A percentile compares a stretch with the other conserved stretches of the same genome.
These are phyloP conservation scores for Tetragonula carbonaria DNA, from an alignment of 2,888 invertebrate genomes.

Conservation along the genomic window DNA sequence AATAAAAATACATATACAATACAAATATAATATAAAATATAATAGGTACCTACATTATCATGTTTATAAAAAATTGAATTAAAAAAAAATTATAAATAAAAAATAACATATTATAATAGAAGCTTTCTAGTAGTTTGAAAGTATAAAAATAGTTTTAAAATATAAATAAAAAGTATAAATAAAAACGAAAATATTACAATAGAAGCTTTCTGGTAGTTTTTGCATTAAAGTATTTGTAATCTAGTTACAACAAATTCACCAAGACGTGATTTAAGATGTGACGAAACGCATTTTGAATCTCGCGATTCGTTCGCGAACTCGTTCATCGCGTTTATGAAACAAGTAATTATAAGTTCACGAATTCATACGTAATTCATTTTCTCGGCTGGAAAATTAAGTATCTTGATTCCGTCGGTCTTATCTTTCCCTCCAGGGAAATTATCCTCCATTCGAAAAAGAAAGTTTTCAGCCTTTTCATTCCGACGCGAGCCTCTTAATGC, in stretches of 20 bases:
- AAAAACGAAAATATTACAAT: no score
- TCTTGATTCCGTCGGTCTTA: conserved; percentile 5
- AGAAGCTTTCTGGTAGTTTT: no score
- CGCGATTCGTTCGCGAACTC: background rate
- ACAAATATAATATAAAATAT: no score
- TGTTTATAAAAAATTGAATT: no score
- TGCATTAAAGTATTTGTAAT: background rate
- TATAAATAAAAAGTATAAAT: no score
- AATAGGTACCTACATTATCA: no score
- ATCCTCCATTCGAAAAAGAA: conserved; percentile 30
- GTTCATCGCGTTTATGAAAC: background rate
- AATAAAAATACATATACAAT: no score
- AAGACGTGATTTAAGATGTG: background rate
- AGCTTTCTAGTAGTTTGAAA: no score
- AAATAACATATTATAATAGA: no score
- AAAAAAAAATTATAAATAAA: no score
- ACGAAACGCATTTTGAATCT: background rate
- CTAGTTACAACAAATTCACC: background rate
- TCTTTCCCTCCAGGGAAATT: conserved; percentile 61
- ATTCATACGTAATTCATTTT: conserved; percentile 12
- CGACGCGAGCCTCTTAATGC: conserved; percentile 29
- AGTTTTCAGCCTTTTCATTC: conserved; percentile 34
- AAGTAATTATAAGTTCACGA: conserved; percentile 44
- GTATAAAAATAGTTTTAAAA: no score
- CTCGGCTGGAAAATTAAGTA: conserved; percentile 44